Evolutionary conservation across 2,113 vertebrate genomes (phyloP).

Genomic region (Lipotes vexillifer): DNA sequence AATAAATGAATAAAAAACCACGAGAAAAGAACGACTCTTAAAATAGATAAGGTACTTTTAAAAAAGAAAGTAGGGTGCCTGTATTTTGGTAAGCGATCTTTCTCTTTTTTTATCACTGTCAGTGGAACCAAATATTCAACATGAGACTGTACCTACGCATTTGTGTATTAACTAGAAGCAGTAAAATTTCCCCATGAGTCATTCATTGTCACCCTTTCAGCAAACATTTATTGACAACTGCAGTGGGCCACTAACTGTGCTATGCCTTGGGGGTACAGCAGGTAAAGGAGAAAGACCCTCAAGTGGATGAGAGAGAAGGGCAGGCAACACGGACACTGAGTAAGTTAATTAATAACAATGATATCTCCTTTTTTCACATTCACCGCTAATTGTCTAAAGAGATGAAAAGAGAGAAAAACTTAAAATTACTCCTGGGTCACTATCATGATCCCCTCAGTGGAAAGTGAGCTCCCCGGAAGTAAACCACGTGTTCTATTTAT

Average conservation of each 20-base stretch:
- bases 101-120: neutral
- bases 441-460: neutral
- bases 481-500: neutral
- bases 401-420: neutral
- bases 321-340: neutral
- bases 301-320: neutral
- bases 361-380: neutral
- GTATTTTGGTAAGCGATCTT: neutral
- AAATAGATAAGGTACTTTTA: neutral
- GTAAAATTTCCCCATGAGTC: slow-evolving; percentile 19
- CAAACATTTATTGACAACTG: neutral
- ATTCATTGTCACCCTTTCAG: neutral
- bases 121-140: slow-evolving; percentile 26
- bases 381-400: neutral
- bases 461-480: neutral
- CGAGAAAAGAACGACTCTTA: neutral
- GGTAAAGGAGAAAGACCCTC: neutral
- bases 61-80: slow-evolving; percentile 7
- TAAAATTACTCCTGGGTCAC: neutral
- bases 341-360: neutral
- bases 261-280: neutral
- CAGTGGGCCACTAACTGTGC: neutral
- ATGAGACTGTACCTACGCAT: neutral
- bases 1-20: neutral
- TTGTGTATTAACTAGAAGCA: neutral